Evolutionary conservation across 2,797 vertebrate species (phyloP), one percentile per base, ranked within the genome.

Genomic region (Enteromius viviparus): DNA sequence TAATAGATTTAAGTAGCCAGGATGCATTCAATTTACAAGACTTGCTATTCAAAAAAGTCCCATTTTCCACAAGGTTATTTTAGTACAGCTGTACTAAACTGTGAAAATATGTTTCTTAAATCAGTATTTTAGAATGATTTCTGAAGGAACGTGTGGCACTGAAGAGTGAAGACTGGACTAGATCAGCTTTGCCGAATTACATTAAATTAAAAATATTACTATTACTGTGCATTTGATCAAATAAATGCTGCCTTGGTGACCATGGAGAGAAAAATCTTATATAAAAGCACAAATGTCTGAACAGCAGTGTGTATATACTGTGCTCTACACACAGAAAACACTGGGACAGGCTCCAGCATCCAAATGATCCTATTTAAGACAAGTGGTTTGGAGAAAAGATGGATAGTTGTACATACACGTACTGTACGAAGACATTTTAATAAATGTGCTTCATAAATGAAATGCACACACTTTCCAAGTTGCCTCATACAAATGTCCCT

Each of bases 401-500:
- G 15, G 62, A 64, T 64, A 29, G 29, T 32, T 64, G 15, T 17
- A 60, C 23, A 58, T 23, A 64, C 14, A 64, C 32, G 14, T 32
- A 32, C 62, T 32, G 26, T 32, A 32, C 6, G 6, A 64, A 64
- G 1, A 32, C 26, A 64, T 64, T 64, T 62, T 58, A n/a, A 58
- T 23, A 58, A 58, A 58, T 58, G 12, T 29, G 58, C 55, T 62
- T 62, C 66, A 80, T 40, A 19, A 70, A 80, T 80, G 19, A 83
- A 69, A 2, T 69, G 64, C 40, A 75, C 17, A 58, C 8, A n/a
- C 0, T 71, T 40, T 68, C 49, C 62, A 62, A 21, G 23, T 34
- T 19, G 9, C 51, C 37, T 40, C 12, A 71, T 68, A 78, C 40
- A 37, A 45, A 78, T 37, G 55, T 26, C 32, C 8, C 34, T 51